phyloP scores from a whole-genome alignment of 1,140 invertebrate species.

The Drosophila gunungcola region DNA sequence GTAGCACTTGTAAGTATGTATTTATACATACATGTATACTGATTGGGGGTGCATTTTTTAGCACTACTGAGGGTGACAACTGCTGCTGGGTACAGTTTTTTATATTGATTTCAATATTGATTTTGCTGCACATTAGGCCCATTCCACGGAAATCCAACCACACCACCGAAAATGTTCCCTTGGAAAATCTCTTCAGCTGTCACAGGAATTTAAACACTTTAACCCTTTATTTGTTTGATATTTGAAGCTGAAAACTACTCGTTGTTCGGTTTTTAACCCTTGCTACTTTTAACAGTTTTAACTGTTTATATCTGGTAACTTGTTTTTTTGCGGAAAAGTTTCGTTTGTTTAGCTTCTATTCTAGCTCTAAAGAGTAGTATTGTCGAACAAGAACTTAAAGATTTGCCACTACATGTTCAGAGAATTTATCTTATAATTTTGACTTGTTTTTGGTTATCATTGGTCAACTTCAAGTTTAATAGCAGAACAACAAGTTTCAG shows the following conservation, averaged over 20 bases:
- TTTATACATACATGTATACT: neutral
- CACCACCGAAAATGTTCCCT: slow-evolving; percentile 20
- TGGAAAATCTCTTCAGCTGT: slow-evolving; percentile 22
- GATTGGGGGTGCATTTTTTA: slow-evolving; percentile 54
- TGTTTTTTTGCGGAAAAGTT: too few relatives aligned
- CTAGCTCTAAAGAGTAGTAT: too few relatives aligned
- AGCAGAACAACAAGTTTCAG: too few relatives aligned
- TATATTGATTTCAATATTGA: slow-evolving; percentile 77
- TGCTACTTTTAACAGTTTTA: slow-evolving; percentile 1
- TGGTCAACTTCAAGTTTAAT: too few relatives aligned
- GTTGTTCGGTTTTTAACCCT: slow-evolving; percentile 23
- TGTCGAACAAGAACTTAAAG: too few relatives aligned
- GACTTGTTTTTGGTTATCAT: too few relatives aligned
- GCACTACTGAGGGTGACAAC: slow-evolving; percentile 61
- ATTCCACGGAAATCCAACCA: slow-evolving; percentile 1
- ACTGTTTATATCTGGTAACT: neutral
- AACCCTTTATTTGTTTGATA: slow-evolving; percentile 33
- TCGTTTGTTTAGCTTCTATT: too few relatives aligned
- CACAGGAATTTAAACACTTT: slow-evolving; percentile 32
- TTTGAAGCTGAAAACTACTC: slow-evolving; percentile 27
- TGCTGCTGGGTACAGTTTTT: slow-evolving; percentile 55
- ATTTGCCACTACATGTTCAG: too few relatives aligned
- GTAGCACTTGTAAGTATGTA: slow-evolving; percentile 3
- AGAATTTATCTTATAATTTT: too few relatives aligned
- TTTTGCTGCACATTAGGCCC: slow-evolving; percentile 47